Base-by-base conservation (phyloP, 2,888 invertebrate genomes). In the Eupithecia tripunctaria region DNA sequence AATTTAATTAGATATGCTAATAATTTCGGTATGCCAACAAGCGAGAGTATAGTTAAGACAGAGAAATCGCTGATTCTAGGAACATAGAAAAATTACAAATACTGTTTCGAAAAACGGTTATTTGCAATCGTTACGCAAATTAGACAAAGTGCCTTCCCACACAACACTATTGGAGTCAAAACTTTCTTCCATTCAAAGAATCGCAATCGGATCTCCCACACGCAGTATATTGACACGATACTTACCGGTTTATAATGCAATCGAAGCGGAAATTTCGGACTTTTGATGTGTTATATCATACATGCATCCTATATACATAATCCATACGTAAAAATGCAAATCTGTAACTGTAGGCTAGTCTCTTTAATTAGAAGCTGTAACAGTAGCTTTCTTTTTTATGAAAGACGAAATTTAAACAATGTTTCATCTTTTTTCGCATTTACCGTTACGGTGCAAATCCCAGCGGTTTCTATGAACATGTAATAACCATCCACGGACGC, bases 111-210 rank as follows among this genome's bases (percentile, higher is more conserved):
- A 71, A 70, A 70, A 43, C 56, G 14, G 56, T 59, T 68, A 62
- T 71, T 29, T 74, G 65, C 68, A 71, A 71, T 66, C 51, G 71
- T 82, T 81, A 86, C 85, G 81, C 82, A 83, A 82, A 84, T 86
- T 88, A 80, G 82, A 82, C 59, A 56, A 78, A 86, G 81, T 78
- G 78, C 76, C 81, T 75, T 82, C 88, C 86, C 85, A 87, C 88
- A 82, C 68, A 64, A 80, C 63, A 64, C 75, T 43, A 69, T 65
- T 67, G 66, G 74, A 74, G 78, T 78, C 74, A 81, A 85, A 80
- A 90, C 93, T 93, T 93, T 93, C 93, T 90, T 92, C 85, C 86
- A 90, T 90, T 89, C 88, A 91, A 91, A 91, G 86, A 91, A 89
- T 84, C 83, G 73, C 72, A 90, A 88, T 84, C 84, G 74, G 72